A percentile compares a stretch with the other conserved stretches of the same genome.
phyloP scores from a whole-genome alignment of 2,113 vertebrate genomes.

The Cebus imitator region DNA sequence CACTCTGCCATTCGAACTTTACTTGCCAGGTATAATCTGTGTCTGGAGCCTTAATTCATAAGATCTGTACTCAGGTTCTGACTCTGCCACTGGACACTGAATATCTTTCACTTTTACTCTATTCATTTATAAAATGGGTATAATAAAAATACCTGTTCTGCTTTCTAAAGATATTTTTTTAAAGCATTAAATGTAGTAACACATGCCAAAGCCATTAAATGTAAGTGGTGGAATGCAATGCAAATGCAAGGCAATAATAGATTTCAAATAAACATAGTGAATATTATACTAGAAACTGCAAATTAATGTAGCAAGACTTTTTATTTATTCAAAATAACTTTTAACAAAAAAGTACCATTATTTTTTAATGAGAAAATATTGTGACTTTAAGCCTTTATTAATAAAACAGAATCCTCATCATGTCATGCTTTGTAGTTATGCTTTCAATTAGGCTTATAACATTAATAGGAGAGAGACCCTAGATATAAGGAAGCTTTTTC shows the following conservation, averaged over 20 bases:
- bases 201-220: neutral
- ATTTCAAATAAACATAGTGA: conserved; percentile 19
- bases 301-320: conserved; percentile 24
- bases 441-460: conserved; percentile 31
- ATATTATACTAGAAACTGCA: neutral
- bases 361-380: conserved; percentile 28
- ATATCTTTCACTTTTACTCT: neutral
- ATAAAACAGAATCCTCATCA: neutral
- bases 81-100: neutral
- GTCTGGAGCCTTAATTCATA: neutral
- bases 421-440: neutral
- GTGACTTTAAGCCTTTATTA: neutral
- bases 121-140: neutral
- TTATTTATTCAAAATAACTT: conserved; percentile 3
- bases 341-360: neutral
- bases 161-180: neutral
- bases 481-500: neutral
- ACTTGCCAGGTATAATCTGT: neutral
- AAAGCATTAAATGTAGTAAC: neutral
- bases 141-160: neutral
- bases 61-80: neutral
- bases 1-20: neutral
- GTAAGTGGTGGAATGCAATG: neutral
- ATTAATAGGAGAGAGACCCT: neutral
- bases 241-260: neutral